Percentiles rank a stretch among this genome's conserved stretches.
Conservation (phyloP, 2,888 invertebrate species). For the Ctenicera cuprea region DNA sequence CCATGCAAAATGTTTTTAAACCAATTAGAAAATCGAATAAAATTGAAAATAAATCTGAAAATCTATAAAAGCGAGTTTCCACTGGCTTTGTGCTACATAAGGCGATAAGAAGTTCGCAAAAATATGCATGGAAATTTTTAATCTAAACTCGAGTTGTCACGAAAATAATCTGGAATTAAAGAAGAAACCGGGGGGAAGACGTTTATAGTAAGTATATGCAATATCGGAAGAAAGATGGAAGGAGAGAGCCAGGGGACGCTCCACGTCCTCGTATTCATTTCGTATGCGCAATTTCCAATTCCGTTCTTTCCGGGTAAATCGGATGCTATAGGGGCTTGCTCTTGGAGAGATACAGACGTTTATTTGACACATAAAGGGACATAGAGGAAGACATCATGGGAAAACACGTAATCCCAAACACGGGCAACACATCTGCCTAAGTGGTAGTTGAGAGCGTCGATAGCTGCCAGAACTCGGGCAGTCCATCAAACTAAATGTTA, state of each 20-base stretch:
- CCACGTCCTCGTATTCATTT: slow-evolving; percentile 14
- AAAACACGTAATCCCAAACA: slow-evolving; percentile 45
- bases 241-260: neutral
- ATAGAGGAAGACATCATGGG: slow-evolving; percentile 42
- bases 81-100: no score
- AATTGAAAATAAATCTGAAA: no score
- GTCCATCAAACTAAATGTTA: slow-evolving; percentile 43
- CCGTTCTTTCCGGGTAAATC: slow-evolving; percentile 38
- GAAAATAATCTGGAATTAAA: slow-evolving; percentile 22
- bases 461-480: slow-evolving; percentile 41
- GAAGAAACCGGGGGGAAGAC: neutral
- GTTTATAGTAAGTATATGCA: neutral
- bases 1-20: no score
- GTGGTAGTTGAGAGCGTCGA: slow-evolving; percentile 43
- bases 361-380: slow-evolving; percentile 46
- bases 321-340: slow-evolving; percentile 31
- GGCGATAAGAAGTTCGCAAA: no score
- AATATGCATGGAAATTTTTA: slow-evolving; percentile 24
- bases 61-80: no score
- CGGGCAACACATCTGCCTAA: slow-evolving; percentile 42
- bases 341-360: slow-evolving; percentile 31
- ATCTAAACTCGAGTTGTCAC: neutral
- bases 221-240: slow-evolving; percentile 1
- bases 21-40: no score
- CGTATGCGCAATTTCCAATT: slow-evolving; percentile 39